Percentiles rank a stretch among this genome's conserved stretches.
Conservation (phyloP, 2,797 vertebrate genomes). For the Parauchenoglanis punctatus region DNA sequence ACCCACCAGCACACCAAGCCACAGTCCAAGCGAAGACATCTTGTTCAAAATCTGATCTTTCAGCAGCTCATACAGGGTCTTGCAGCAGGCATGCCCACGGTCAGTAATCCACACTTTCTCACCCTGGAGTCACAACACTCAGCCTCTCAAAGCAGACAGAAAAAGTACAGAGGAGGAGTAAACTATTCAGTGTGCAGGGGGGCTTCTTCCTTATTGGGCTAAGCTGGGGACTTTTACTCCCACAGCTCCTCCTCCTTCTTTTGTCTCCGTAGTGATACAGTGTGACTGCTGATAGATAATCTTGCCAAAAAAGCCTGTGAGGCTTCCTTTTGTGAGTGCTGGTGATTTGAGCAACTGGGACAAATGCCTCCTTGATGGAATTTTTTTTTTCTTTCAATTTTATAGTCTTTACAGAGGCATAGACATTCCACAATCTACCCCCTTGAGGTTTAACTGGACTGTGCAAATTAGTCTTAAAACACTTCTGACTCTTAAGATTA, state of each 20-base stretch:
- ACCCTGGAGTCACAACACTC: slow-evolving; percentile 61
- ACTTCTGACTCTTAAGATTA: neutral
- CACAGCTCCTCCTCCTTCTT: slow-evolving; percentile 67
- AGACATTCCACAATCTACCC: slow-evolving; percentile 42
- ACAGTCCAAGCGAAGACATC: slow-evolving; percentile 65
- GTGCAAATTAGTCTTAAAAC: neutral
- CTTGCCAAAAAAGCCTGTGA: slow-evolving; percentile 63
- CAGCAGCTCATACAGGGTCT: slow-evolving; percentile 56
- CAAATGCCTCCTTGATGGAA: slow-evolving; percentile 49
- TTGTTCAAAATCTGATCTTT: slow-evolving; percentile 58
- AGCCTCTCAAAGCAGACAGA: slow-evolving; percentile 62
- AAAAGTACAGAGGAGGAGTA: slow-evolving; percentile 73
- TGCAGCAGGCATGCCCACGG: slow-evolving; percentile 73
- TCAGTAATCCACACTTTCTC: slow-evolving; percentile 61
- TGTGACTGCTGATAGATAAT: slow-evolving; percentile 71
- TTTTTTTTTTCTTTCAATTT: slow-evolving; percentile 48
- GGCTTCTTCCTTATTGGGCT: slow-evolving; percentile 67
- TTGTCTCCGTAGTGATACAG: slow-evolving; percentile 75
- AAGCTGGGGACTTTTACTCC: slow-evolving; percentile 66
- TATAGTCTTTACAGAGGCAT: slow-evolving; percentile 41
- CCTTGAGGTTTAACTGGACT: slow-evolving; percentile 37
- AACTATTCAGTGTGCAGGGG: slow-evolving; percentile 62
- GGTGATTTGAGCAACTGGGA: slow-evolving; percentile 64
- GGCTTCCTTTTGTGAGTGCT: slow-evolving; percentile 63
- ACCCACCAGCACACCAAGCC: slow-evolving; percentile 63